Conservation (phyloP, 2,113 vertebrate genomes). For the Caretta caretta region DNA sequence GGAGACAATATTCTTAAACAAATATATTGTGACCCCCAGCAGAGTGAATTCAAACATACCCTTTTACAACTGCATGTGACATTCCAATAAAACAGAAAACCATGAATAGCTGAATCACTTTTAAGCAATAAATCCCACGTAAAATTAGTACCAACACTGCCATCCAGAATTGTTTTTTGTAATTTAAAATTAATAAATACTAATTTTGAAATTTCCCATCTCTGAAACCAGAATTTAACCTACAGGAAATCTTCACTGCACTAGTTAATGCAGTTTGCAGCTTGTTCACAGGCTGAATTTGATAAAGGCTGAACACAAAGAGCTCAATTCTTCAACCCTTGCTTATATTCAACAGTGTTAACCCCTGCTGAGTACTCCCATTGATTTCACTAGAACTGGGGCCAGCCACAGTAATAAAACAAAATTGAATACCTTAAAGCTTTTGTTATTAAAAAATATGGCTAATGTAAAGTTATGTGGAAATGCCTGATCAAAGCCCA, state of each 20-base stretch:
- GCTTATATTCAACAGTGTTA: too few species aligned
- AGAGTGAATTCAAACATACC: neutral
- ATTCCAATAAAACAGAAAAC: neutral
- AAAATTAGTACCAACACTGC: neutral
- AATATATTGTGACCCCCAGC: neutral
- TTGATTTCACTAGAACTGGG: too few species aligned
- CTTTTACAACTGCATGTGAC: rapidly evolving
- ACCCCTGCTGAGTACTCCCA: too few species aligned
- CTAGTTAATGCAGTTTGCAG: too few species aligned
- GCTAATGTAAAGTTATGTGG: neutral
- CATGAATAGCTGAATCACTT: neutral
- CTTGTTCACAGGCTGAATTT: too few species aligned
- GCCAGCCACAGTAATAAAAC: neutral
- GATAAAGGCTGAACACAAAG: too few species aligned
- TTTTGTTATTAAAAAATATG: neutral
- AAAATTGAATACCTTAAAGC: neutral
- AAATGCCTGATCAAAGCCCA: neutral
- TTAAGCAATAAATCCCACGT: neutral
- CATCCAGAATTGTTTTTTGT: neutral
- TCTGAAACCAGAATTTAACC: neutral
- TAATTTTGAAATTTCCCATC: neutral
- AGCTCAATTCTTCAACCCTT: too few species aligned
- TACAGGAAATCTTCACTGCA: neutral
- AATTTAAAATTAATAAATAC: neutral
- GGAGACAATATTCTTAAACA: constrained; percentile 40